These are phyloP conservation scores for Sisor rabdophorus DNA, from an alignment of 2,113 vertebrate genomes.

Conservation along the genomic window DNA sequence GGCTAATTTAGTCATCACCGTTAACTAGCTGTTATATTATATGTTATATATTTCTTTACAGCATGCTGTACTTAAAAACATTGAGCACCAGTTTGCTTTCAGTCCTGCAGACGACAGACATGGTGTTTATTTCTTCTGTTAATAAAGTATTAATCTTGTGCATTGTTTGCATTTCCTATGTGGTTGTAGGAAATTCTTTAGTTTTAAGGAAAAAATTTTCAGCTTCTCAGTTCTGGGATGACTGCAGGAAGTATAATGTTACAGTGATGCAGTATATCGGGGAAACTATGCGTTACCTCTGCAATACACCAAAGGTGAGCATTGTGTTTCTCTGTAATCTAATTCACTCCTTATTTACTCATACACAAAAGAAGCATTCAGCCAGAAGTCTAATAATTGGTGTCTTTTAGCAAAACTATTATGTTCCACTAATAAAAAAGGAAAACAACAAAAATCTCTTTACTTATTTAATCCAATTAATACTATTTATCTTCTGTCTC, in stretches of 20 bases:
- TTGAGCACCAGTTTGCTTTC: too few relatives aligned
- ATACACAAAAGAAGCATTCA: not conserved
- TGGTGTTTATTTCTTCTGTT: too few relatives aligned
- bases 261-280: conserved; percentile 91
- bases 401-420: not conserved
- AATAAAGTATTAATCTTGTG: too few relatives aligned
- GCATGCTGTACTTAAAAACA: not conserved
- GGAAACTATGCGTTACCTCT: conserved; percentile 84
- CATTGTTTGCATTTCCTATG: not conserved
- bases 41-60: not conserved
- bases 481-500: too few relatives aligned
- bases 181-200: conserved; percentile 72
- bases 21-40: not conserved
- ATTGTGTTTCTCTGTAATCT: conserved; percentile 1
- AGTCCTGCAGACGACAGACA: too few relatives aligned
- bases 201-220: conserved; percentile 82
- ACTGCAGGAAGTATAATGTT: conserved; percentile 82
- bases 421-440: not conserved
- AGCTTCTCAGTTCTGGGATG: conserved; percentile 88
- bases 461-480: too few relatives aligned
- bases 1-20: not conserved
- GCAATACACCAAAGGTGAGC: conserved; percentile 74
- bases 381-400: not conserved
- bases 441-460: not conserved
- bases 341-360: not conserved